Percentiles rank a stretch among this genome's conserved stretches.
Evolutionary conservation across 2,113 vertebrate species (phyloP).

Genomic region (Brachyistius frenatus): DNA sequence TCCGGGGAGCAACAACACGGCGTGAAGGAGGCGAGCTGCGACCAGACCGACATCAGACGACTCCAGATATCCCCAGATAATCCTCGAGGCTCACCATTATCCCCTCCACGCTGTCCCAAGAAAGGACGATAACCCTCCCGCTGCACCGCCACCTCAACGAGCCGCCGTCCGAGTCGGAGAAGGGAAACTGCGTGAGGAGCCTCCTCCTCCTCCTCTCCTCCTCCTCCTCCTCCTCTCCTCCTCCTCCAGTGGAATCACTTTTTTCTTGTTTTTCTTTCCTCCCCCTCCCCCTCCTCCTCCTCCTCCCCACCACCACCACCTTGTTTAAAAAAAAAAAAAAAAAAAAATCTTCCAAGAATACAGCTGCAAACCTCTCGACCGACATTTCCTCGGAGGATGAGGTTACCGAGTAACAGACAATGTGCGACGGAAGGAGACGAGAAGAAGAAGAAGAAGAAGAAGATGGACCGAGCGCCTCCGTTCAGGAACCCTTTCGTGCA

Average conservation of each 20-base stretch:
- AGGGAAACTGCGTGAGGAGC: conserved; percentile 43
- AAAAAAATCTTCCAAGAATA: no score
- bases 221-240: neutral
- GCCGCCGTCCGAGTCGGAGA: conserved; percentile 54
- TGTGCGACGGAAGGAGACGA: conserved; percentile 82
- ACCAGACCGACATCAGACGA: conserved; percentile 55
- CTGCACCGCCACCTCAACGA: conserved; percentile 72
- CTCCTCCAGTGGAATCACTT: neutral
- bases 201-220: neutral
- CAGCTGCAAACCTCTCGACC: neutral
- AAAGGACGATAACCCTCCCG: conserved; percentile 73
- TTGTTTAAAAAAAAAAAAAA: no score
- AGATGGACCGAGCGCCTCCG: conserved; percentile 87
- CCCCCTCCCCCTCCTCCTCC: no score
- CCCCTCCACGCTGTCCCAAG: conserved; percentile 64
- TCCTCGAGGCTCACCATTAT: conserved; percentile 75
- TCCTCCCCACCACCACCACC: no score
- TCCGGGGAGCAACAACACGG: conserved; percentile 33
- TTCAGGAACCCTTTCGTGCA: conserved; percentile 92
- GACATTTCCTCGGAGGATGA: conserved; percentile 81
- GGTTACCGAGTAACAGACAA: conserved; percentile 81
- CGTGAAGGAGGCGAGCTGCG: conserved; percentile 65
- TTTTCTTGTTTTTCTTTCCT: neutral
- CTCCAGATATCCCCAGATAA: conserved; percentile 78
- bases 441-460: conserved; percentile 82